Conservation (phyloP, 1,140 invertebrate species). For the Ditylenchus dipsaci region DNA sequence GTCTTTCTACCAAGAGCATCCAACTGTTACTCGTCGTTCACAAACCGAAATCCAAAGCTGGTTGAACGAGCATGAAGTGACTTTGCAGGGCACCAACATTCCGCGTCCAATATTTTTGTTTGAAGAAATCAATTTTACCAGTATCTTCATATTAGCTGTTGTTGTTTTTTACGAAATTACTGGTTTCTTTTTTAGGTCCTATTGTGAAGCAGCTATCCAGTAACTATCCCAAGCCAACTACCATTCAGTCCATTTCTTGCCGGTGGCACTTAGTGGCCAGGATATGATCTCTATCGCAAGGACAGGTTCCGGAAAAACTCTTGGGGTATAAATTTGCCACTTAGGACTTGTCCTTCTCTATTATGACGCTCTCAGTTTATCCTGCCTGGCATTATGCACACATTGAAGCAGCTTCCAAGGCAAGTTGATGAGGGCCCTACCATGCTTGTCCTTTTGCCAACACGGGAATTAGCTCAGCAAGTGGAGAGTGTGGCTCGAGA, state of each 20-base stretch:
- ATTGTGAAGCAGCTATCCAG: conserved; percentile 30
- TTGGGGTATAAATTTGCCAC: conserved; percentile 34
- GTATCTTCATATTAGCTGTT: conserved; percentile 2
- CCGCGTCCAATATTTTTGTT: conserved; percentile 53
- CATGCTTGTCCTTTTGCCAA: conserved; percentile 79
- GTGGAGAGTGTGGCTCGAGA: conserved; percentile 85
- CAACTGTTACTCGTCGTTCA: conserved; percentile 37
- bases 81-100: conserved; percentile 38
- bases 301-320: conserved; percentile 66
- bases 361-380: conserved; percentile 2
- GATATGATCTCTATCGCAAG: conserved; percentile 64
- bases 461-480: conserved; percentile 89
- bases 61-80: conserved; percentile 50
- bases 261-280: conserved; percentile 61
- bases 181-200: conserved; percentile 22
- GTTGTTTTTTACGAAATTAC: conserved; percentile 8
- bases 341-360: no score
- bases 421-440: conserved; percentile 42
- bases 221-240: conserved; percentile 56
- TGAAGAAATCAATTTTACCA: conserved; percentile 43
- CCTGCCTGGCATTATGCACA: conserved; percentile 72
- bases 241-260: conserved; percentile 60
- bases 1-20: conserved; percentile 47
- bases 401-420: conserved; percentile 73
- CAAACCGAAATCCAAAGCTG: conserved; percentile 50